phyloP scores from a whole-genome alignment of 2,113 vertebrate genomes.

The Salvelinus sp. region DNA sequence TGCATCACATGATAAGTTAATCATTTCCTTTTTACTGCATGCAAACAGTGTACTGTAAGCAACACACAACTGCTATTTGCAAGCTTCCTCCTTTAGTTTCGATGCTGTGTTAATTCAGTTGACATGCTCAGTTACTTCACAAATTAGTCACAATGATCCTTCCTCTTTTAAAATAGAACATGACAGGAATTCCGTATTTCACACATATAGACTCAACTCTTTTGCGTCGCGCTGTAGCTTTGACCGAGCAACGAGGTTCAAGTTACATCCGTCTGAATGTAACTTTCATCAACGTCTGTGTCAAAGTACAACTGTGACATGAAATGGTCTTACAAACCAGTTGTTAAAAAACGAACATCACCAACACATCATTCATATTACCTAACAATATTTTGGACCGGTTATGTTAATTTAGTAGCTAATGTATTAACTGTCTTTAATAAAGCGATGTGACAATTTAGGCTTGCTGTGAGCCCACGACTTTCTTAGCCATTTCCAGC shows the following conservation, averaged over 20 bases:
- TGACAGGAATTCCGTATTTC: not conserved
- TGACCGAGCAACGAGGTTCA: slow-evolving; percentile 40
- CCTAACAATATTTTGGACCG: not conserved
- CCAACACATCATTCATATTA: not conserved
- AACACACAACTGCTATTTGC: not conserved
- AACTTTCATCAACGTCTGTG: slow-evolving; percentile 54
- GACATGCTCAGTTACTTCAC: no score
- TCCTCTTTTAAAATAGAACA: not conserved
- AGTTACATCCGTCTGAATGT: slow-evolving; percentile 59
- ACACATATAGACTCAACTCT: not conserved
- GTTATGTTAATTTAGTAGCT: not conserved
- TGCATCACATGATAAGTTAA: not conserved
- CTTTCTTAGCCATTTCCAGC: slow-evolving; percentile 54
- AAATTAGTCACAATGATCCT: not conserved
- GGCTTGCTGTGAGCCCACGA: slow-evolving; percentile 34
- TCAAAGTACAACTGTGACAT: slow-evolving; percentile 39
- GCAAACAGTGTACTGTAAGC: not conserved
- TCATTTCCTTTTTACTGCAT: not conserved
- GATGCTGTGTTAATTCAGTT: no score
- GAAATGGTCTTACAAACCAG: slow-evolving; percentile 9
- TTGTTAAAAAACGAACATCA: not conserved
- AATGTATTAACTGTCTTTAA: not conserved
- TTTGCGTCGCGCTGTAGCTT: slow-evolving; percentile 22
- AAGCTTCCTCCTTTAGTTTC: not conserved
- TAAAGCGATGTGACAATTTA: slow-evolving; percentile 11